Base-by-base conservation (phyloP, 2,113 vertebrate genomes). In the Polypterus bichir region DNA sequence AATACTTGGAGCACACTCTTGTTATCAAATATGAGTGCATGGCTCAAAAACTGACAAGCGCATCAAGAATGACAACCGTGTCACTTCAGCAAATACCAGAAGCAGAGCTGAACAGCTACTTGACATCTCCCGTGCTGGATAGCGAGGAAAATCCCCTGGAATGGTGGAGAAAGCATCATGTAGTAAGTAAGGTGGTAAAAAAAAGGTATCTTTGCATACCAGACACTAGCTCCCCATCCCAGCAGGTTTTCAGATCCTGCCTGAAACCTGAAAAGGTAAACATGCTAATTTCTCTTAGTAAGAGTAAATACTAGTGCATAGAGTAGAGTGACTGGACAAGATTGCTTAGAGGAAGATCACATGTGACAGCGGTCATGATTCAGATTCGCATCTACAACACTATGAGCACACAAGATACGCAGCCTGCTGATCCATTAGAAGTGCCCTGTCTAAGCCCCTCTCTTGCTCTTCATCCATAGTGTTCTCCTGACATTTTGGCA, bases 211-310 rank as follows among this genome's bases (percentile, higher is more conserved):
- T 27, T 27, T 27, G 27, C 27, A 27, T 27, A 27, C 27, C 27
- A 27, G 27, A 27, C 27, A 27, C 27, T 27, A 27, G 27, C 27
- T 27, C 1, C 27, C 27, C 27, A 27, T 27, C 27, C 27, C 1
- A 27, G 27, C 27, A 27, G 27, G 1, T 27, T 27, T 27, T 27
- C 27, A 59, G 27, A 45, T 44, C 57, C 57, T 59, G 57, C 57
- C 57, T 59, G 57, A 59, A 59, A 59, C 57, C 57, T 59, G 57
- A 59, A 59, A 59, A 59, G 57, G 3, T 59, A 45, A 59, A 59
- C 57, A 59, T 59, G 57, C 57, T 59, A 59, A 46, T 59, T 4
- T 59, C 47, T 59, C 57, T 59, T 59, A 59, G 57, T 59, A 59
- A 59, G 57, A 59, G 3, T 59, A 59, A 59, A 59, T 44, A 7